Evolutionary conservation across 2,113 vertebrate genomes (phyloP).

Genomic region (Onychostoma macrolepis): DNA sequence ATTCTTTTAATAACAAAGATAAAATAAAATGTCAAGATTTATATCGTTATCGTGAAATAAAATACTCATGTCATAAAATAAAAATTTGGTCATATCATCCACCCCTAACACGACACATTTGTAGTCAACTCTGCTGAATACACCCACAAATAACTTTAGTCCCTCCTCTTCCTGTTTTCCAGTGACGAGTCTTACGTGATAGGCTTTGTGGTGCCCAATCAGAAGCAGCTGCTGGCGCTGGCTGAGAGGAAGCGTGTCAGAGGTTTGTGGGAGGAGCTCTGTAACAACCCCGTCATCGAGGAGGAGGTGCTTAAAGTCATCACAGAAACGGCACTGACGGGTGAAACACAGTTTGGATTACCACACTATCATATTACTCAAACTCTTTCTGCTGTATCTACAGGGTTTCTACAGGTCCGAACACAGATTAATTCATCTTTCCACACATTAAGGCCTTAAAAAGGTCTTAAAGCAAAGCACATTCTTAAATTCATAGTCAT

Average conservation of each 20-base stretch:
- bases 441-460: too few species aligned
- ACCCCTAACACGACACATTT: background rate
- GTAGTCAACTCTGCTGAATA: background rate
- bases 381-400: background rate
- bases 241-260: constrained; percentile 81
- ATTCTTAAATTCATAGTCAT: background rate
- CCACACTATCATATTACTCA: background rate
- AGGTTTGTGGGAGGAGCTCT: constrained; percentile 88
- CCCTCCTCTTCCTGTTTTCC: constrained; percentile 43
- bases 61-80: background rate
- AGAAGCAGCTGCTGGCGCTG: constrained; percentile 87
- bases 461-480: too few species aligned
- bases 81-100: background rate
- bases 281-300: constrained; percentile 85
- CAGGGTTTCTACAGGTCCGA: background rate
- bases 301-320: constrained; percentile 88
- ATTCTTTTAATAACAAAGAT: background rate
- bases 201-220: constrained; percentile 95
- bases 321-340: constrained; percentile 83
- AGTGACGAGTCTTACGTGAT: constrained; percentile 94
- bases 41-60: background rate
- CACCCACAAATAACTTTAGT: background rate
- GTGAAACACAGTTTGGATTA: constrained; percentile 64
- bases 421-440: background rate
- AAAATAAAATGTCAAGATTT: background rate